Evolutionary conservation across 23 tunicate genomes (phyloP).

Genomic region (Phallusia fumigata): DNA sequence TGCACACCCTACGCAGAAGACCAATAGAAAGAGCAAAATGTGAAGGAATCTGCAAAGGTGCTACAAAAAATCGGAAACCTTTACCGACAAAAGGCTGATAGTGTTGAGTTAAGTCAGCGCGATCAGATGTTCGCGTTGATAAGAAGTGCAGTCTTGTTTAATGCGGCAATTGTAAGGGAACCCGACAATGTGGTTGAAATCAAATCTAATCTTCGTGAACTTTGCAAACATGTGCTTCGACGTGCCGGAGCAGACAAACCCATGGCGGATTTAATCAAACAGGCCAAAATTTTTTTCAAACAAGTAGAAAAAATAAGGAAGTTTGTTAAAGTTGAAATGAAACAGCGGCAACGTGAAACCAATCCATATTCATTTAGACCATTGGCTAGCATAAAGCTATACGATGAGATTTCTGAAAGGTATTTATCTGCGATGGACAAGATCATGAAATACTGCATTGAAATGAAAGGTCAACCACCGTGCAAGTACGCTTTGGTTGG

Average conservation of each 20-base stretch:
- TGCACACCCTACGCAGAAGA: not conserved
- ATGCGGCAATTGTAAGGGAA: constrained; percentile 29
- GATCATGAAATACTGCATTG: not conserved
- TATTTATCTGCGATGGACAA: not conserved
- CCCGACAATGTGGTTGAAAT: constrained; percentile 20
- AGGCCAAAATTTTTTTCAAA: not conserved
- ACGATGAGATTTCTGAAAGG: not conserved
- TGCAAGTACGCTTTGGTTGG: not conserved
- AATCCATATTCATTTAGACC: not conserved
- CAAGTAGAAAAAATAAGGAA: not conserved
- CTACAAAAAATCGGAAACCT: not conserved
- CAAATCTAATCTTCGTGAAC: not conserved
- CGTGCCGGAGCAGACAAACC: not conserved
- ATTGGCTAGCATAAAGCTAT: not conserved
- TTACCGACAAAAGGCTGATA: not conserved
- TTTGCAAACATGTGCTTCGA: constrained; percentile 5
- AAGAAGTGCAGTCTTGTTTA: constrained; percentile 34
- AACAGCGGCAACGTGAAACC: not conserved
- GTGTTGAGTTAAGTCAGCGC: not conserved
- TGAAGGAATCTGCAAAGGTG: not conserved
- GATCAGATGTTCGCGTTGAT: not conserved
- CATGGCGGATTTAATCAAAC: not conserved
- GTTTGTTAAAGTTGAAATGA: too few relatives aligned
- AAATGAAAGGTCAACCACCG: not conserved
- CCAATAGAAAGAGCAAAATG: not conserved